phyloP scores from a whole-genome alignment of 1,140 invertebrate genomes.

The Papilio xuthus region DNA sequence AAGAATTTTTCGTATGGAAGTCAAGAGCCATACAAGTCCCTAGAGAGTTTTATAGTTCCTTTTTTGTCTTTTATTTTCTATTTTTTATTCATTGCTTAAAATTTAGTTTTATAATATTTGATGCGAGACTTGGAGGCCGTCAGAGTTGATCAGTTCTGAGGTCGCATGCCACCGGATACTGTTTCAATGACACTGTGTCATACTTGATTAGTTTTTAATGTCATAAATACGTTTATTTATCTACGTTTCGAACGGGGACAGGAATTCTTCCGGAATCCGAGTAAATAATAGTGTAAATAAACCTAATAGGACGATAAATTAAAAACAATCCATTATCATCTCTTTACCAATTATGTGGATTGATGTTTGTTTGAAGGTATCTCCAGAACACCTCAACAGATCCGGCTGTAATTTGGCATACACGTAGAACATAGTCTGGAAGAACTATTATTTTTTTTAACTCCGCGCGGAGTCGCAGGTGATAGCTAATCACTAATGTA shows the following conservation, averaged over 20 bases:
- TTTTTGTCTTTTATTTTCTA: neutral
- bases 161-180: neutral
- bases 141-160: constrained; percentile 1
- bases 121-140: constrained; percentile 4
- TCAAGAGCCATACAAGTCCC: neutral
- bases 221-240: neutral
- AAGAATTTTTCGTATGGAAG: neutral
- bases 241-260: too few relatives aligned
- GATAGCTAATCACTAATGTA: too few relatives aligned
- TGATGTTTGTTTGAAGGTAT: too few relatives aligned
- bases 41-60: neutral
- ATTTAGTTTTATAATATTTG: neutral
- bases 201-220: constrained; percentile 8
- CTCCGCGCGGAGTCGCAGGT: too few relatives aligned
- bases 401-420: too few relatives aligned
- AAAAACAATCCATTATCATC: too few relatives aligned
- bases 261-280: too few relatives aligned
- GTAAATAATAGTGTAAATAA: neutral
- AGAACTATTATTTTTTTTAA: too few relatives aligned
- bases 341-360: too few relatives aligned
- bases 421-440: too few relatives aligned
- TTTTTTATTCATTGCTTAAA: neutral
- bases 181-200: constrained; percentile 20
- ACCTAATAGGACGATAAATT: too few relatives aligned
- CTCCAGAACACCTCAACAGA: too few relatives aligned